Percentiles rank a stretch among this genome's conserved stretches.
These are phyloP conservation scores for Apomyelois bistriatella DNA, from an alignment of 2,888 invertebrate species.

Conservation along the genomic window DNA sequence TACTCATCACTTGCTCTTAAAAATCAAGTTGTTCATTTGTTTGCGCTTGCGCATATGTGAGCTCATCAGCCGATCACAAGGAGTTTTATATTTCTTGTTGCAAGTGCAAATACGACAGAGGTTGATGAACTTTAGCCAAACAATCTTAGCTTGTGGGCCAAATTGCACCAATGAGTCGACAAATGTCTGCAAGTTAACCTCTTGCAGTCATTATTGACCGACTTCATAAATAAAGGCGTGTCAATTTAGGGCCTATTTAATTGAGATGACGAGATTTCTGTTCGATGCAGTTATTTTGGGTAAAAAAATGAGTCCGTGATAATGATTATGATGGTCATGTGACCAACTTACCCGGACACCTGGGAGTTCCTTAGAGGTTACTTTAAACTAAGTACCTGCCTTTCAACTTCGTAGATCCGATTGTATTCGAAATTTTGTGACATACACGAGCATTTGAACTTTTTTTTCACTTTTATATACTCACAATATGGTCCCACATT, in stretches of 20 bases:
- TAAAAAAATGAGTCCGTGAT: too few relatives aligned
- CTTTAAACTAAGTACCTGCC: too few relatives aligned
- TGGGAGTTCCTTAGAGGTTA: too few relatives aligned
- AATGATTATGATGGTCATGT: too few relatives aligned
- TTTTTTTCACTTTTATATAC: background rate
- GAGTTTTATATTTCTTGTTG: background rate
- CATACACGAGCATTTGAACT: too few relatives aligned
- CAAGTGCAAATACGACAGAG: background rate
- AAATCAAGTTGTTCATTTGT: background rate
- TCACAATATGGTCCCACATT: background rate
- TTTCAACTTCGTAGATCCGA: too few relatives aligned
- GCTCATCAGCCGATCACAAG: background rate
- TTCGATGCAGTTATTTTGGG: background rate
- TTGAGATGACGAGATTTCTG: background rate
- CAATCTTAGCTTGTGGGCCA: constrained; percentile 1
- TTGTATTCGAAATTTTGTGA: too few relatives aligned
- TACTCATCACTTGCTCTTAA: background rate
- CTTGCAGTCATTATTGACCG: background rate
- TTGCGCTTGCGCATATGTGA: constrained; percentile 2
- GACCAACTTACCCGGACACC: too few relatives aligned
- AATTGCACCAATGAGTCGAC: constrained; percentile 6
- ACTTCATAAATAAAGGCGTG: background rate
- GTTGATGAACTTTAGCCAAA: background rate
- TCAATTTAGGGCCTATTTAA: background rate
- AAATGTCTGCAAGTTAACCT: background rate